phyloP scores from a whole-genome alignment of 2,888 invertebrate species.

The Lapara coniferarum region DNA sequence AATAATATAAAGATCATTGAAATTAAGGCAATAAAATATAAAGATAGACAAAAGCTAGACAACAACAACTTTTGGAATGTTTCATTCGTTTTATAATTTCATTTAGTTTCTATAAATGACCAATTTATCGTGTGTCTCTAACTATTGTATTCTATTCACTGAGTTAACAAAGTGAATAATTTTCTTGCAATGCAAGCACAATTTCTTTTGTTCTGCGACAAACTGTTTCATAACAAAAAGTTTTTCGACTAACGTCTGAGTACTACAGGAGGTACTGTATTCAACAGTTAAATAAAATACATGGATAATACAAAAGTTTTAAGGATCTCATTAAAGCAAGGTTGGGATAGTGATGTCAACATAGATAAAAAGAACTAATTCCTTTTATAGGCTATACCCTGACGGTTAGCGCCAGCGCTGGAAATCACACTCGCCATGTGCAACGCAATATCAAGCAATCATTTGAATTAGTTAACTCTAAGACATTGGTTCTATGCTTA shows the following conservation, averaged over 20 bases:
- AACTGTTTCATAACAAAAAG: slow-evolving; percentile 12
- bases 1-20: too few relatives aligned
- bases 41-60: not conserved
- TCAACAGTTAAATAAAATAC: slow-evolving; percentile 9
- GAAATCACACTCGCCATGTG: too few relatives aligned
- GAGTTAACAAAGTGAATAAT: not conserved
- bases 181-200: slow-evolving; percentile 7
- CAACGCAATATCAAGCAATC: too few relatives aligned
- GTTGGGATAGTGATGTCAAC: not conserved
- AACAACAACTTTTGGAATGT: not conserved
- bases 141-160: not conserved
- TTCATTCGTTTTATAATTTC: not conserved
- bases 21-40: too few relatives aligned
- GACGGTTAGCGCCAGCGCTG: too few relatives aligned
- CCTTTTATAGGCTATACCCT: too few relatives aligned
- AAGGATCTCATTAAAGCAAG: not conserved
- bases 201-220: not conserved
- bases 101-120: slow-evolving; percentile 1
- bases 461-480: too few relatives aligned
- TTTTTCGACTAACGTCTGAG: slow-evolving; percentile 11
- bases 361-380: not conserved
- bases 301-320: not conserved
- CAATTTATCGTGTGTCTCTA: not conserved
- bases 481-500: too few relatives aligned
- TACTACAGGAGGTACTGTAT: not conserved